Percentiles rank a stretch among this genome's conserved stretches.
These are phyloP conservation scores for Drosophila phalerata DNA, from an alignment of 2,888 invertebrate genomes.

Conservation along the genomic window DNA sequence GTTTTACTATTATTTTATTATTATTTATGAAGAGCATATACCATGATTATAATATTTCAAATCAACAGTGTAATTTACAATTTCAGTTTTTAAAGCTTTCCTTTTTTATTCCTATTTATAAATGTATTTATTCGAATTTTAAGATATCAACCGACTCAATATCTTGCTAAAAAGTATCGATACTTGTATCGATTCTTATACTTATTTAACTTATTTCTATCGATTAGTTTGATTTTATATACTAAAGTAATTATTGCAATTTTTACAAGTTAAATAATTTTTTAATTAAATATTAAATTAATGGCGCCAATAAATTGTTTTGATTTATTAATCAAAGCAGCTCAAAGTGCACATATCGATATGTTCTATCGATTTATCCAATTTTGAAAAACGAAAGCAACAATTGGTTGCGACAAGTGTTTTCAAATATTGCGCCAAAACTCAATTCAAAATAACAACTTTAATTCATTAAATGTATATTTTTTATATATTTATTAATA, in stretches of 20 bases:
- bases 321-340: background rate
- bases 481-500: background rate
- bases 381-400: background rate
- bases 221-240: too few species aligned
- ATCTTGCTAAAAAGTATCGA: too few species aligned
- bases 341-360: background rate
- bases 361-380: background rate
- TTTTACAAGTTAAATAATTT: background rate
- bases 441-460: background rate
- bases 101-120: too few species aligned
- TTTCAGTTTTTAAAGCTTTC: too few species aligned
- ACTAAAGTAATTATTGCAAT: too few species aligned
- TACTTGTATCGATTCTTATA: too few species aligned
- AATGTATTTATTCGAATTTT: too few species aligned
- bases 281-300: background rate
- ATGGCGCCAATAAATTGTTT: constrained; percentile 13
- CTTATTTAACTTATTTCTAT: too few species aligned
- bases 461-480: background rate
- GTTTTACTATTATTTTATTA: too few species aligned
- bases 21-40: too few species aligned
- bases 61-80: background rate
- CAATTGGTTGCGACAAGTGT: background rate
- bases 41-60: too few species aligned
- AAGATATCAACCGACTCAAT: too few species aligned
- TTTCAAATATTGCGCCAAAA: background rate